Evolutionary conservation across 2,888 invertebrate genomes (phyloP).

Genomic region (Troides oblongomaculatus): DNA sequence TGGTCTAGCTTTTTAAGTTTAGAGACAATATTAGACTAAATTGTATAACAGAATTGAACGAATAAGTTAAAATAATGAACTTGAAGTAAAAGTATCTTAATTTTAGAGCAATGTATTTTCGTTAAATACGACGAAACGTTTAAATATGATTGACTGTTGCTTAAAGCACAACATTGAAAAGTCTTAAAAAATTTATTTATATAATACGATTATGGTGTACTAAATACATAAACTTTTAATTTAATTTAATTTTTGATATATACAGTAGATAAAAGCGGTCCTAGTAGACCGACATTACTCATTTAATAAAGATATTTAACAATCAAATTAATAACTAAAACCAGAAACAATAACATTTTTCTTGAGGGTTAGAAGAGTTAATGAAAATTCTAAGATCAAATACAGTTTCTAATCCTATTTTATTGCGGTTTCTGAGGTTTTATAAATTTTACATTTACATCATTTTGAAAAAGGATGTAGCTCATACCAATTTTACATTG

Average conservation of each 20-base stretch:
- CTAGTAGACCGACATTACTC: too few relatives aligned
- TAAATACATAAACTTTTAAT: too few relatives aligned
- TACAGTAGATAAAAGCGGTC: too few relatives aligned
- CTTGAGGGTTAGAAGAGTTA: not conserved
- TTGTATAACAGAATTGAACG: not conserved
- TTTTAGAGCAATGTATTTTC: not conserved
- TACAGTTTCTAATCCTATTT: not conserved
- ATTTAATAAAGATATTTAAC: too few relatives aligned
- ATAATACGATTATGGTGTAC: too few relatives aligned
- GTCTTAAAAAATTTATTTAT: not conserved
- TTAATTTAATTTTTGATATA: too few relatives aligned
- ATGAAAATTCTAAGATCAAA: not conserved
- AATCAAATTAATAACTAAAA: not conserved
- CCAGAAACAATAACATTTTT: not conserved
- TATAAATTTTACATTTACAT: not conserved
- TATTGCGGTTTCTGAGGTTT: not conserved
- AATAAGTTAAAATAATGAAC: not conserved
- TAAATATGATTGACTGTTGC: not conserved
- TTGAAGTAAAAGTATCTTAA: not conserved
- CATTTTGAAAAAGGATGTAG: constrained; percentile 10
- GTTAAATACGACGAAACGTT: not conserved
- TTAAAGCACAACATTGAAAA: not conserved
- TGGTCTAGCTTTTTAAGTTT: not conserved
- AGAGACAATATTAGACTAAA: too few relatives aligned
- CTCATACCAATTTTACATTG: constrained; percentile 58